A percentile compares a stretch with the other conserved stretches of the same genome.
Conservation (phyloP, 92 coral and sea anemone species). For the Bergia puertoricense region DNA sequence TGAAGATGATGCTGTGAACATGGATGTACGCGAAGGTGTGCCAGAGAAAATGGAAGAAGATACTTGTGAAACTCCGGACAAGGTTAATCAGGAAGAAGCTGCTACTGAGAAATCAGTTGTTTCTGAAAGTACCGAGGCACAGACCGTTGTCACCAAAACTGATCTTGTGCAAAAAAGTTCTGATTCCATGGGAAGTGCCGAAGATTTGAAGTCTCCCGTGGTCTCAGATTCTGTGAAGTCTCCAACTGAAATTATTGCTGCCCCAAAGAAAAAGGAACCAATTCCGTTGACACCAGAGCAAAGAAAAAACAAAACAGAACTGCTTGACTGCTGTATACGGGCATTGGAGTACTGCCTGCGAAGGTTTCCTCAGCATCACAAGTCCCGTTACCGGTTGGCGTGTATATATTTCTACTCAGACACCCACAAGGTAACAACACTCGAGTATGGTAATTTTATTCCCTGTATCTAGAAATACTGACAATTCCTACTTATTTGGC, state of each 20-base stretch:
- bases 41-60: constrained; percentile 25
- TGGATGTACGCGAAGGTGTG: not conserved
- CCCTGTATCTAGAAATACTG: not conserved
- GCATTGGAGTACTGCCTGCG: constrained; percentile 86
- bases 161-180: not conserved
- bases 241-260: constrained; percentile 16
- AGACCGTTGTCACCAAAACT: not conserved
- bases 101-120: not conserved
- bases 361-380: constrained; percentile 97
- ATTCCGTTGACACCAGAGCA: constrained; percentile 68
- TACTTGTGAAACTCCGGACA: not conserved
- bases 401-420: constrained; percentile 73
- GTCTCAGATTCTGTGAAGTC: constrained; percentile 22
- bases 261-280: constrained; percentile 7
- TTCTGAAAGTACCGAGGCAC: not conserved
- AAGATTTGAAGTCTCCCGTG: constrained; percentile 30
- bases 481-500: not conserved
- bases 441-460: not conserved
- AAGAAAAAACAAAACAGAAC: constrained; percentile 59
- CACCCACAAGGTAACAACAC: constrained; percentile 74
- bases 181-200: constrained; percentile 1
- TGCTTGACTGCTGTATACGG: constrained; percentile 80
- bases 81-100: not conserved
- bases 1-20: not conserved
- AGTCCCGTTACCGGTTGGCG: constrained; percentile 96